Evolutionary conservation across 2,113 vertebrate species (phyloP), one percentile per base, ranked within the genome.

Genomic region (Eolophus roseicapilla): DNA sequence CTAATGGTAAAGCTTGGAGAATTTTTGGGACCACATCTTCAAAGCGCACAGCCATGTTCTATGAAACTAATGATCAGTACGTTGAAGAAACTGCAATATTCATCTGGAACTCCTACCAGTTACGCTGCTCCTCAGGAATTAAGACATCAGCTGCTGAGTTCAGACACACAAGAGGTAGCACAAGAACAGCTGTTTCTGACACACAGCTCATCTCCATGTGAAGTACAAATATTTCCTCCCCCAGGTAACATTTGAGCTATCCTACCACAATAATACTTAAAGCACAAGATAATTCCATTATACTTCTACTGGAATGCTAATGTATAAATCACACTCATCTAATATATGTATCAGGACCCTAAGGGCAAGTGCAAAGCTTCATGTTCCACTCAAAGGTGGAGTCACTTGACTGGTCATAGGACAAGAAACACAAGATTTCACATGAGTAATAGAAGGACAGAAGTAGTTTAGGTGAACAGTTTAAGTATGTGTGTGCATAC

Each of bases 301-400:
- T 6, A 64, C 35, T 59, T 52, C 49, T 17, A 7, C 18, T 20
- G 17, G 28, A 69, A n/a, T 9, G 24, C 57, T 13, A 44, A 62
- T 41, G 69, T 49, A 19, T 8, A 21, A 10, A 18, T 13, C 0
- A 73, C 24, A 64, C 13, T 31, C 29, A 37, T 11, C 59, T 62
- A 53, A 29, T 2, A 3, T 2, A 2, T 21, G 21, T 3, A 23
- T 25, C 4, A 33, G 20, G 23, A 41, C 41, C 67, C 52, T 0
- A 57, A 81, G 31, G 25, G 50, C 10, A 74, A 76, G 11, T 10
- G 10, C 52, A 76, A 62, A 88, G 35, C 85, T 82, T 10, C 0
- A 3, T 8, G 35, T 29, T 69, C 14, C 52, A 31, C 57, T 52
- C 25, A 27, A 43, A 46, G 37, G 27, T 1, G 64, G 52, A 65